Evolutionary conservation across 2,888 invertebrate species (phyloP).

Genomic region (Empis livida): DNA sequence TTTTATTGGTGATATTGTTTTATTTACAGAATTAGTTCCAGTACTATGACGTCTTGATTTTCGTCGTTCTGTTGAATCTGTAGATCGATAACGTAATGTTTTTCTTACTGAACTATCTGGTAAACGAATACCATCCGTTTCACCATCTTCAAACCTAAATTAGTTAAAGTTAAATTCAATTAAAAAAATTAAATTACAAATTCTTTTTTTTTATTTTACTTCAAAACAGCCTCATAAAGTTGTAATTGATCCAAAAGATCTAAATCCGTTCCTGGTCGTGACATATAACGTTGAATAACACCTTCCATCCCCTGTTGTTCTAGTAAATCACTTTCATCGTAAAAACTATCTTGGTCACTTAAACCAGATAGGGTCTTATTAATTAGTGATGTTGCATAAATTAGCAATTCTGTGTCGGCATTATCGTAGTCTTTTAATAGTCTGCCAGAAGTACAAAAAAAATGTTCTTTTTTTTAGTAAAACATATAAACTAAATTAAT

Average conservation of each 20-base stretch:
- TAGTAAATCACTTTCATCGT: slow-evolving; percentile 90
- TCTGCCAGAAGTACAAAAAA: slow-evolving; percentile 26
- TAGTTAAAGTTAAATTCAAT: neutral
- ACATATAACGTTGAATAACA: slow-evolving; percentile 78
- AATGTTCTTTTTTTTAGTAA: neutral
- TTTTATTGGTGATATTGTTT: slow-evolving; percentile 25
- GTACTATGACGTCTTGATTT: slow-evolving; percentile 68
- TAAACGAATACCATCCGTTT: slow-evolving; percentile 40
- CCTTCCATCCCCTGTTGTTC: slow-evolving; percentile 89
- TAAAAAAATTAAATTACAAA: neutral
- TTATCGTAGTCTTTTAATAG: slow-evolving; percentile 88
- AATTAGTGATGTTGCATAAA: slow-evolving; percentile 91
- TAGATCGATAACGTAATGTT: slow-evolving; percentile 52
- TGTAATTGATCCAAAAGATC: slow-evolving; percentile 89
- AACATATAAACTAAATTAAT: too few species aligned
- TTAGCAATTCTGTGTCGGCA: slow-evolving; percentile 90
- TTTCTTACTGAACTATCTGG: slow-evolving; percentile 57
- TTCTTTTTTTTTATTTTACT: slow-evolving; percentile 42
- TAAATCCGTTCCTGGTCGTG: slow-evolving; percentile 82
- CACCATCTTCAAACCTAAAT: slow-evolving; percentile 41
- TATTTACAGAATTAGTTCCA: slow-evolving; percentile 44
- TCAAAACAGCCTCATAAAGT: slow-evolving; percentile 86
- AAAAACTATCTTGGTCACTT: slow-evolving; percentile 91
- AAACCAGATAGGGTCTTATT: slow-evolving; percentile 90
- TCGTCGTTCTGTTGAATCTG: slow-evolving; percentile 53